Evolutionary conservation across 35 echinoderm and acorn worm species (phyloP).

Genomic region (Lytechinus variegatus): DNA sequence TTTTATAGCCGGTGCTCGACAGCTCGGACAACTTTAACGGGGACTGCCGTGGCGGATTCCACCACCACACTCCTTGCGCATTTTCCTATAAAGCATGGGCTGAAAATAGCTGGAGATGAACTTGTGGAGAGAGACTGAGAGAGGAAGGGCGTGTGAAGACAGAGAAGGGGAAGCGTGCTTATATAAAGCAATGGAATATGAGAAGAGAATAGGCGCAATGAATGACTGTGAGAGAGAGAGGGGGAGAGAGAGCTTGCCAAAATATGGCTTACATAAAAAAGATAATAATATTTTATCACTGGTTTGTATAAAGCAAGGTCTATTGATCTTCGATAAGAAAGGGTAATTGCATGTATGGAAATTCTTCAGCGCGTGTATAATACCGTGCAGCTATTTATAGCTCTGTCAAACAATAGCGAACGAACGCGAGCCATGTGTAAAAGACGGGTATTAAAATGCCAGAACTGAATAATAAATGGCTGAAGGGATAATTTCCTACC

Average conservation of each 20-base stretch:
- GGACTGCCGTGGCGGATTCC: neutral
- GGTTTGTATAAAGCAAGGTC: neutral
- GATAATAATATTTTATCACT: neutral
- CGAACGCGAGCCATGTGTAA: neutral
- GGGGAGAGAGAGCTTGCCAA: neutral
- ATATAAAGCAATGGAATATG: no score
- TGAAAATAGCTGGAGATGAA: neutral
- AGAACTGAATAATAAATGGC: neutral
- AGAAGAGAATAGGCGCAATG: neutral
- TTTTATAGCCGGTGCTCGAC: neutral
- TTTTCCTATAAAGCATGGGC: neutral
- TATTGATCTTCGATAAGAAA: slow-evolving; percentile 9
- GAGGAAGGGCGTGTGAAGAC: neutral
- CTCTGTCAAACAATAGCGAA: neutral
- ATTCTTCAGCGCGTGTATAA: neutral
- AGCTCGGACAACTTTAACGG: neutral
- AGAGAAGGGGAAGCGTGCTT: neutral
- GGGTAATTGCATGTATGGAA: neutral
- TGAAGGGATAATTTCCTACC: neutral
- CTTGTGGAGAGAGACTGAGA: neutral
- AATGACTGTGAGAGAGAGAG: neutral
- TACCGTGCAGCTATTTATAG: slow-evolving; percentile 2
- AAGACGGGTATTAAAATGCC: slow-evolving; percentile 18
- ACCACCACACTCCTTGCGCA: neutral
- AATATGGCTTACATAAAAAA: neutral